Percentiles rank a stretch among this genome's conserved stretches.
Conservation (phyloP, 2,888 invertebrate species). For the Ennomos fuscantarius region DNA sequence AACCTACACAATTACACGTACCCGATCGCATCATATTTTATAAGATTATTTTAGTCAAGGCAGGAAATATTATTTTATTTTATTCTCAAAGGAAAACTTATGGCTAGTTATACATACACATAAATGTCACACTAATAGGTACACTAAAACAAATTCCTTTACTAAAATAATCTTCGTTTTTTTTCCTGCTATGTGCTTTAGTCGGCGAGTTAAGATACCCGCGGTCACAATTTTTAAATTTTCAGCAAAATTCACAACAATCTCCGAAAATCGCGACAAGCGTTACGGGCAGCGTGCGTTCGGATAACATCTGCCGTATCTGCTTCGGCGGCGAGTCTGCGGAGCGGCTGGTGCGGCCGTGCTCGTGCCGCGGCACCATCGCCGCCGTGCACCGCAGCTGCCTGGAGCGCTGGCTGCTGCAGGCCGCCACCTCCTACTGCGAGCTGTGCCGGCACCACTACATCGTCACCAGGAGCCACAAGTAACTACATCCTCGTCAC, state of each 20-base stretch:
- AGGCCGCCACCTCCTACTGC: slow-evolving; percentile 78
- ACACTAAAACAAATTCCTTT: too few relatives aligned
- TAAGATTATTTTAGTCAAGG: too few relatives aligned
- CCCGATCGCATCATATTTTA: too few relatives aligned
- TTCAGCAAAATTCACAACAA: slow-evolving; percentile 37
- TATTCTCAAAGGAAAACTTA: too few relatives aligned
- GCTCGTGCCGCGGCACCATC: slow-evolving; percentile 78
- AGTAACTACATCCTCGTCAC: slow-evolving; percentile 50
- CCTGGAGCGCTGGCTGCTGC: slow-evolving; percentile 80
- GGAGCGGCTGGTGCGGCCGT: slow-evolving; percentile 78
- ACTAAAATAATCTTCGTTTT: too few relatives aligned
- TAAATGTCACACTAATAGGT: too few relatives aligned
- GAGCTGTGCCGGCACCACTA: slow-evolving; percentile 80
- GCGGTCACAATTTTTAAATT: background rate
- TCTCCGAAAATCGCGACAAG: slow-evolving; percentile 61
- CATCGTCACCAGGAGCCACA: slow-evolving; percentile 74
- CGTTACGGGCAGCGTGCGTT: slow-evolving; percentile 57
- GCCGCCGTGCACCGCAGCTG: slow-evolving; percentile 79
- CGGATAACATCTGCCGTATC: slow-evolving; percentile 78
- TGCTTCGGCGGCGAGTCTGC: slow-evolving; percentile 79
- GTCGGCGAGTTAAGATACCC: too few relatives aligned
- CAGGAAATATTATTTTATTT: too few relatives aligned
- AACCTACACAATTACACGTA: too few relatives aligned
- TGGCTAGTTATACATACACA: too few relatives aligned
- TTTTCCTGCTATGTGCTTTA: too few relatives aligned